Conservation (phyloP, 1,140 invertebrate species). For the Trichoplusia ni region DNA sequence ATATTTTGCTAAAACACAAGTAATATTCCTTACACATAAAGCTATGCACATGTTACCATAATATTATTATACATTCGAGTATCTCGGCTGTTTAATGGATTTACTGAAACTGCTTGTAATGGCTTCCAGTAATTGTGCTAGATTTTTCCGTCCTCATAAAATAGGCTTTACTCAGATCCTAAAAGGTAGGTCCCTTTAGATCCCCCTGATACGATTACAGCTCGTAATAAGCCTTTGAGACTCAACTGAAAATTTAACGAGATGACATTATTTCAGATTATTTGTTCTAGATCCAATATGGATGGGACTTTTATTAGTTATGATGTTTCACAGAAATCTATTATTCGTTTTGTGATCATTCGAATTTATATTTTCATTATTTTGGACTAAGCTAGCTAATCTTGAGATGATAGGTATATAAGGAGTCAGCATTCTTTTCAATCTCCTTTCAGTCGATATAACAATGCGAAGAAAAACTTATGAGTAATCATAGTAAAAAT, state of each 20-base stretch:
- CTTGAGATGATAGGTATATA: neutral
- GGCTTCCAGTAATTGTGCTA: slow-evolving; percentile 3
- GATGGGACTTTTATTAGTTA: neutral
- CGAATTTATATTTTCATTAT: too few relatives aligned
- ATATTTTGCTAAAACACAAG: too few relatives aligned
- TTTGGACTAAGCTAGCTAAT: too few relatives aligned
- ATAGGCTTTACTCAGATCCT: slow-evolving; percentile 22
- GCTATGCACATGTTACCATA: too few relatives aligned
- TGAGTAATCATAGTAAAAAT: too few relatives aligned
- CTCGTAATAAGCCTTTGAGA: slow-evolving; percentile 17
- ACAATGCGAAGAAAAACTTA: too few relatives aligned
- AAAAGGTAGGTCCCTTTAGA: slow-evolving; percentile 3
- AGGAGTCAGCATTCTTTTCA: too few relatives aligned
- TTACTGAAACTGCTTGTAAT: slow-evolving; percentile 22
- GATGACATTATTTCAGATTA: slow-evolving; percentile 11
- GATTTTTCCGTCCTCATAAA: slow-evolving; percentile 13
- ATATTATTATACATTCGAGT: neutral
- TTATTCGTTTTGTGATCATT: neutral
- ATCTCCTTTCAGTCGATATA: too few relatives aligned
- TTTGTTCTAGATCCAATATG: neutral
- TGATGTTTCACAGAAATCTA: too few relatives aligned
- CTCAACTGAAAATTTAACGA: slow-evolving; percentile 16
- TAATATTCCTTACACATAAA: too few relatives aligned
- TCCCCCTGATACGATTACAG: slow-evolving; percentile 14
- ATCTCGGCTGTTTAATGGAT: slow-evolving; percentile 11